A percentile compares a stretch with the other conserved stretches of the same genome.
These are phyloP conservation scores for Shargacucullia verbasci DNA, from an alignment of 2,888 invertebrate genomes.

Conservation along the genomic window DNA sequence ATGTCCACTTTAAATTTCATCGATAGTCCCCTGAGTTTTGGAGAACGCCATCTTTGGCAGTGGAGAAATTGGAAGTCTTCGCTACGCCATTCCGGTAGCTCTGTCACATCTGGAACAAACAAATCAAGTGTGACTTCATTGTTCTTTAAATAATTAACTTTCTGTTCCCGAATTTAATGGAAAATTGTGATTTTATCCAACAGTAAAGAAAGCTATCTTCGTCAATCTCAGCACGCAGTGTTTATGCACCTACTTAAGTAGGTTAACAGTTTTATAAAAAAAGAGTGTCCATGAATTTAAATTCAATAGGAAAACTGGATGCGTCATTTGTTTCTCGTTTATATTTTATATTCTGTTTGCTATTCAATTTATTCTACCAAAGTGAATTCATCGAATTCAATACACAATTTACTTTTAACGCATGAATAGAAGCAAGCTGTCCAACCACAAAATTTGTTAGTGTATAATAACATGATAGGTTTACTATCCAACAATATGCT, in stretches of 20 bases:
- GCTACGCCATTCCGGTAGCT: slow-evolving; percentile 69
- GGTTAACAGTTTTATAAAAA: slow-evolving; percentile 56
- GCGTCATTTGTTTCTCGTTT: slow-evolving; percentile 12
- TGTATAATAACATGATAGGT: slow-evolving; percentile 44
- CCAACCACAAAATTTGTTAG: slow-evolving; percentile 38
- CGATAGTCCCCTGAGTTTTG: slow-evolving; percentile 61
- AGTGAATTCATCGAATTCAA: slow-evolving; percentile 9
- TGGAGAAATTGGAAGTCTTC: slow-evolving; percentile 63
- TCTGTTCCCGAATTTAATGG: slow-evolving; percentile 2
- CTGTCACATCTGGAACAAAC: slow-evolving; percentile 83
- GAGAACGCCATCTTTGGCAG: slow-evolving; percentile 70
- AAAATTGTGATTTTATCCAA: slow-evolving; percentile 2
- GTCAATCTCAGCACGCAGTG: slow-evolving; percentile 17
- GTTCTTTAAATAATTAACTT: slow-evolving; percentile 15
- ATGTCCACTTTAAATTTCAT: slow-evolving; percentile 61
- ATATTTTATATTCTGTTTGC: neutral
- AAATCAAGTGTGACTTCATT: slow-evolving; percentile 32
- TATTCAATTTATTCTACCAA: neutral
- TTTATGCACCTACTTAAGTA: slow-evolving; percentile 32
- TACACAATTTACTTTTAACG: neutral
- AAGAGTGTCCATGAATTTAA: slow-evolving; percentile 32
- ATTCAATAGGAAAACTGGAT: slow-evolving; percentile 46
- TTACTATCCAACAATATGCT: slow-evolving; percentile 53
- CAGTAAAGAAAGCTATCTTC: slow-evolving; percentile 14
- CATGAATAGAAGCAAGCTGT: neutral